Conservation (phyloP, 2,797 vertebrate genomes). For the Sebastes wilsoni region DNA sequence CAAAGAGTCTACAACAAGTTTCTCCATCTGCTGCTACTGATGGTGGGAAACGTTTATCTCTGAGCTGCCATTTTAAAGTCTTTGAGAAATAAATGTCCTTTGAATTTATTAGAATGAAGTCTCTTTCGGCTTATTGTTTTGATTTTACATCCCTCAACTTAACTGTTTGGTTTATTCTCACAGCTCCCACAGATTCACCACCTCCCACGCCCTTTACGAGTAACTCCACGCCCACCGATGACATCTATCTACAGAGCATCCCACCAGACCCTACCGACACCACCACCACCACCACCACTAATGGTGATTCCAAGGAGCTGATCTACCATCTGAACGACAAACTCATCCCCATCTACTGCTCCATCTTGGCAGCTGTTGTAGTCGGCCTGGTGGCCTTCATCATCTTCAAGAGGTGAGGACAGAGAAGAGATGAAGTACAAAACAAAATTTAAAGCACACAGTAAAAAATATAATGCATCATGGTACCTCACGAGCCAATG, state of each 20-base stretch:
- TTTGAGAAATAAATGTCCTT: not conserved
- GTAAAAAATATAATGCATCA: not conserved
- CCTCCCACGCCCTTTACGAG: constrained; percentile 10
- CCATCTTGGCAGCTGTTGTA: constrained; percentile 93
- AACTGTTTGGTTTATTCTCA: not conserved
- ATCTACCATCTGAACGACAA: constrained; percentile 84
- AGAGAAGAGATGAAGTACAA: not conserved
- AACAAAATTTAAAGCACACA: not conserved
- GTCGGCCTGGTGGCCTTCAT: constrained; percentile 94
- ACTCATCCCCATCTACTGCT: constrained; percentile 96
- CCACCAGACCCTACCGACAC: constrained; percentile 61
- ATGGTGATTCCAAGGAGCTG: constrained; percentile 80
- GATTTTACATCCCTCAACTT: not conserved
- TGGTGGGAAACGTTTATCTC: not conserved
- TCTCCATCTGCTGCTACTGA: constrained; percentile 60
- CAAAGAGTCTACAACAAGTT: constrained; percentile 31
- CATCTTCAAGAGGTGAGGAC: constrained; percentile 91
- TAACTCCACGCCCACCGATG: constrained; percentile 23
- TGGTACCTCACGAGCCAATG: not conserved
- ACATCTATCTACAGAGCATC: not conserved
- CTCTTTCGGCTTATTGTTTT: not conserved
- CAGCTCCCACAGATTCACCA: not conserved
- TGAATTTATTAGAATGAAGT: not conserved
- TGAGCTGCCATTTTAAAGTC: not conserved
- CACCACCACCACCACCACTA: constrained; percentile 75